These are phyloP conservation scores for Recurvirostra avosetta DNA, from an alignment of 2,113 vertebrate genomes.

Conservation along the genomic window DNA sequence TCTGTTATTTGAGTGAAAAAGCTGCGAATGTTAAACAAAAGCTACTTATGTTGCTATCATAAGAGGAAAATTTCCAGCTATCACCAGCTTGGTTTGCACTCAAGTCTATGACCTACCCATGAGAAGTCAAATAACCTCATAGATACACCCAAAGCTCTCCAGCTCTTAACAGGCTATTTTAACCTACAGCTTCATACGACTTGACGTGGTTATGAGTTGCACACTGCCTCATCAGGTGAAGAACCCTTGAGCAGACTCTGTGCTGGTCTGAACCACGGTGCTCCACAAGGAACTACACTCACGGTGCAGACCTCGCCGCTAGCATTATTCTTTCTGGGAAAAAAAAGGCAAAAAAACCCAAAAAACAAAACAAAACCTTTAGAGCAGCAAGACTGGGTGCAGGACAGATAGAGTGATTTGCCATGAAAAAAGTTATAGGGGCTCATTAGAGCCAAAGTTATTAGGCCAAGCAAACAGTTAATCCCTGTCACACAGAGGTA, in stretches of 20 bases:
- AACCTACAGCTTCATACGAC: neutral
- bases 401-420: conserved; percentile 36
- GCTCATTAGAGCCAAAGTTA: conserved; percentile 63
- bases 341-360: neutral
- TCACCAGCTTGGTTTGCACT: neutral
- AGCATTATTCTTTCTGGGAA: neutral
- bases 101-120: neutral
- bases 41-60: neutral
- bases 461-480: conserved; percentile 65
- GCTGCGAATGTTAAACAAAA: neutral
- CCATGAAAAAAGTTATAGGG: conserved; percentile 1
- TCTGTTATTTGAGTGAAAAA: neutral
- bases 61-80: neutral
- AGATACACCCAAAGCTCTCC: neutral
- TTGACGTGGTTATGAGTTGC: neutral
- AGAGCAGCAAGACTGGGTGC: neutral
- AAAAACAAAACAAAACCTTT: neutral
- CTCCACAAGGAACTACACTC: neutral
- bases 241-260: neutral
- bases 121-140: neutral
- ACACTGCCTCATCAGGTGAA: neutral
- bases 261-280: neutral
- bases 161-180: neutral
- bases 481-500: conserved; percentile 65
- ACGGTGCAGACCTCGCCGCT: neutral